Evolutionary conservation across 2,797 vertebrate species (phyloP).

Genomic region (Danionella dracula): DNA sequence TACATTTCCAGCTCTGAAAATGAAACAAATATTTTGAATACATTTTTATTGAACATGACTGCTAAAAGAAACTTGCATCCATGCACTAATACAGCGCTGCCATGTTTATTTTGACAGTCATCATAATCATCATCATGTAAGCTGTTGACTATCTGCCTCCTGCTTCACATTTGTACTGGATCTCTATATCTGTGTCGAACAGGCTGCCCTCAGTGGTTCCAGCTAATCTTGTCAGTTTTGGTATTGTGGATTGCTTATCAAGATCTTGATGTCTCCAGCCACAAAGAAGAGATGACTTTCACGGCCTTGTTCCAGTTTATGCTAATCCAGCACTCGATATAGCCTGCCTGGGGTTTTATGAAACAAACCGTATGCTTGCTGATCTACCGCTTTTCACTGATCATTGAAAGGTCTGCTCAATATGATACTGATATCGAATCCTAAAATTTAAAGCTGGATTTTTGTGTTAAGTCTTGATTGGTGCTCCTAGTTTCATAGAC

Average conservation of each 20-base stretch:
- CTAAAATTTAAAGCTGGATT: conserved; percentile 3
- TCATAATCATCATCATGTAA: neutral
- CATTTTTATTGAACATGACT: too few relatives aligned
- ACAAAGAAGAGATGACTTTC: conserved; percentile 43
- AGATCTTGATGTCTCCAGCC: conserved; percentile 34
- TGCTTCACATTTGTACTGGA: conserved; percentile 6
- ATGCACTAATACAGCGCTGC: too few relatives aligned
- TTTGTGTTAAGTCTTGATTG: too few relatives aligned
- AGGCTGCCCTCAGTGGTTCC: conserved; percentile 38
- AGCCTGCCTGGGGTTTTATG: conserved; percentile 31
- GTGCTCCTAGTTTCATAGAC: too few relatives aligned
- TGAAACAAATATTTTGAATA: too few relatives aligned
- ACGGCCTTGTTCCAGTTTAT: conserved; percentile 33
- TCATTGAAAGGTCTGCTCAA: conserved; percentile 21
- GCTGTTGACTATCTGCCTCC: neutral
- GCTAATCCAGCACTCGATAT: conserved; percentile 42
- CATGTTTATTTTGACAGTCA: too few relatives aligned
- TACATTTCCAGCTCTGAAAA: too few relatives aligned
- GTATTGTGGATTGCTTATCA: conserved; percentile 48
- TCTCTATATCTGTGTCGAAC: conserved; percentile 40
- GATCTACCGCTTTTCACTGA: conserved; percentile 17
- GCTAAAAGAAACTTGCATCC: too few relatives aligned
- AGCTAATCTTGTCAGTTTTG: conserved; percentile 48
- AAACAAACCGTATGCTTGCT: conserved; percentile 12
- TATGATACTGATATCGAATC: conserved; percentile 16